Conservation (phyloP, 2,797 vertebrate species). For the Poeciliopsis paucimaculata region DNA sequence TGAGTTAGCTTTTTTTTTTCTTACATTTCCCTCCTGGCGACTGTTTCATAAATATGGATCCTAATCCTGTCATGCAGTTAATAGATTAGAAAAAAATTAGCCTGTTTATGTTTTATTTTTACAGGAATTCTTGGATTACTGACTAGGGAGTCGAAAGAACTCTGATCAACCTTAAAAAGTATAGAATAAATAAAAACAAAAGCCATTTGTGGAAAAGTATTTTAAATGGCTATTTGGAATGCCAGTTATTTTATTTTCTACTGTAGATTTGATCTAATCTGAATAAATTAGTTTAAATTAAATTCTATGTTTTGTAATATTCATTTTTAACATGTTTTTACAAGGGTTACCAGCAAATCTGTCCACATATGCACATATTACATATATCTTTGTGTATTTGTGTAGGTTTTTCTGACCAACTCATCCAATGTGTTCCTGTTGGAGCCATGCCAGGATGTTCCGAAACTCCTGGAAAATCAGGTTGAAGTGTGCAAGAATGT, state of each 20-base stretch:
- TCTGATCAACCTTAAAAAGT: background rate
- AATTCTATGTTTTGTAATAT: background rate
- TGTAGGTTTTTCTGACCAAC: conserved; percentile 96
- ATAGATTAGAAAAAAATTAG: background rate
- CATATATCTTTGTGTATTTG: background rate
- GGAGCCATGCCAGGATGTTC: conserved; percentile 93
- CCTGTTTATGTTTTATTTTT: background rate
- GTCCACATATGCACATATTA: background rate
- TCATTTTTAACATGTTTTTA: background rate
- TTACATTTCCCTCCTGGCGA: background rate
- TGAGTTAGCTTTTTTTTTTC: background rate
- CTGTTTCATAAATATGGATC: background rate
- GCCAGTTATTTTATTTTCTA: background rate
- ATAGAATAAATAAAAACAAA: background rate
- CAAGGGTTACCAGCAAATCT: background rate
- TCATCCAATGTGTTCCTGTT: conserved; percentile 95
- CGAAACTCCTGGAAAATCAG: conserved; percentile 93
- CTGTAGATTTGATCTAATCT: background rate
- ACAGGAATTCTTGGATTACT: background rate
- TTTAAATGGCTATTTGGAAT: background rate
- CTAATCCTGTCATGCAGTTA: background rate
- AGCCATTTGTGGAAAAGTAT: background rate
- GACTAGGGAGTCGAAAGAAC: background rate
- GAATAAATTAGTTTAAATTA: background rate
- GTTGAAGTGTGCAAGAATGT: conserved; percentile 95